A percentile compares a stretch with the other conserved stretches of the same genome.
These are phyloP conservation scores for Tricholauxania praeusta DNA, from an alignment of 2,888 invertebrate genomes.

Conservation along the genomic window DNA sequence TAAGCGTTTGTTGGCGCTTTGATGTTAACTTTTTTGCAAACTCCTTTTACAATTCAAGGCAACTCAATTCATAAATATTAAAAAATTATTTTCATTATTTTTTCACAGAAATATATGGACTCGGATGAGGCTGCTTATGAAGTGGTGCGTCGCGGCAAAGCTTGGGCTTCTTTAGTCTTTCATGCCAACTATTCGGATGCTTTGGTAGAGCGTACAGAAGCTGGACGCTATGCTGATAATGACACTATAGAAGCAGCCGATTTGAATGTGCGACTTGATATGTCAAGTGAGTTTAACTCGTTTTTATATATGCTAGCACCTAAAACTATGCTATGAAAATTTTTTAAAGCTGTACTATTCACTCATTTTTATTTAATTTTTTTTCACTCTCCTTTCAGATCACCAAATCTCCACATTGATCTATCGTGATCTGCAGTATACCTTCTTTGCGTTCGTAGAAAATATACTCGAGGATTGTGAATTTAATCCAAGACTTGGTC, in stretches of 20 bases:
- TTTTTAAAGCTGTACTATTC: neutral
- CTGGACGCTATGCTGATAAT: conserved; percentile 72
- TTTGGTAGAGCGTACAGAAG: conserved; percentile 73
- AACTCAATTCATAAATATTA: neutral
- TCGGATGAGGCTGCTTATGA: conserved; percentile 74
- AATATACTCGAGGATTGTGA: conserved; percentile 75
- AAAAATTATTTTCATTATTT: conserved; percentile 6
- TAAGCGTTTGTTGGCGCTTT: neutral
- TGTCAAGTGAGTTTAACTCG: conserved; percentile 78
- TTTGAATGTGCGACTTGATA: conserved; percentile 81
- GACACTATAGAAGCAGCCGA: conserved; percentile 75
- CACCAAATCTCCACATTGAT: conserved; percentile 89
- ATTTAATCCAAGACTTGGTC: conserved; percentile 72
- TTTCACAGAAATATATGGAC: conserved; percentile 43
- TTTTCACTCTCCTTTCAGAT: conserved; percentile 71
- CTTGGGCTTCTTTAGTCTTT: conserved; percentile 84
- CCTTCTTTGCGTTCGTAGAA: conserved; percentile 80
- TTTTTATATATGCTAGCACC: neutral
- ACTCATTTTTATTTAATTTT: conserved; percentile 6
- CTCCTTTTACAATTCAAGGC: neutral
- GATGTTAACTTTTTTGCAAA: conserved; percentile 11
- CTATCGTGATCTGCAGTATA: conserved; percentile 77
- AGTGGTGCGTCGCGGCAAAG: conserved; percentile 77
- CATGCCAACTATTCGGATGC: conserved; percentile 81
- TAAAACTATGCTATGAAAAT: neutral